These are phyloP conservation scores for Notarius quadriscutis DNA, from an alignment of 2,113 vertebrate genomes.

Conservation along the genomic window DNA sequence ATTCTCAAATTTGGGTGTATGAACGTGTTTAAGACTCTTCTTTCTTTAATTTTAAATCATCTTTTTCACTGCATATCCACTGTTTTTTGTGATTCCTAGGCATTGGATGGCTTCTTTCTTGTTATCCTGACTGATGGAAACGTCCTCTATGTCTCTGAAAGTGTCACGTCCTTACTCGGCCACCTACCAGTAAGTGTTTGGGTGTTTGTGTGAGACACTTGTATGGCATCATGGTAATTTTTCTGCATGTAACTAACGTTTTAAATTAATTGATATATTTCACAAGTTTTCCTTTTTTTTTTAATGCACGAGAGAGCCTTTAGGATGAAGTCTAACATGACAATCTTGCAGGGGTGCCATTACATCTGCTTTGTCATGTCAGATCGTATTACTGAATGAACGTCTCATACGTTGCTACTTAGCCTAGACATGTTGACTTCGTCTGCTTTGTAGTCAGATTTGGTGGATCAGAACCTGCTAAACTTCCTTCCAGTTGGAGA, in stretches of 20 bases:
- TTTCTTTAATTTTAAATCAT: background rate
- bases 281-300: background rate
- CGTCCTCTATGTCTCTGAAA: constrained; percentile 97
- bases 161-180: constrained; percentile 91
- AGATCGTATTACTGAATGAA: background rate
- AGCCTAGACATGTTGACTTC: background rate
- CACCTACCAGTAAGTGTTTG: constrained; percentile 91
- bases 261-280: background rate
- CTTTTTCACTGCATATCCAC: background rate
- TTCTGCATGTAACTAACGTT: too few species aligned
- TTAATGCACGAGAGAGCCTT: background rate
- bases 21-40: background rate
- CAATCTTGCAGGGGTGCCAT: background rate
- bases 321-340: background rate
- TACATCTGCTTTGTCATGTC: background rate
- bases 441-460: constrained; percentile 80
- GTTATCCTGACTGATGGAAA: constrained; percentile 97
- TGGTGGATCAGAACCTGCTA: constrained; percentile 98
- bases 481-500: constrained; percentile 96
- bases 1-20: background rate
- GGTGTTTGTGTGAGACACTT: background rate
- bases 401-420: background rate
- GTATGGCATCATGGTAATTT: too few species aligned
- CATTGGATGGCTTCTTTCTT: constrained; percentile 97
- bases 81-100: constrained; percentile 69